phyloP scores from a whole-genome alignment of 2,113 vertebrate species.

The Pseudorasbora parva region DNA sequence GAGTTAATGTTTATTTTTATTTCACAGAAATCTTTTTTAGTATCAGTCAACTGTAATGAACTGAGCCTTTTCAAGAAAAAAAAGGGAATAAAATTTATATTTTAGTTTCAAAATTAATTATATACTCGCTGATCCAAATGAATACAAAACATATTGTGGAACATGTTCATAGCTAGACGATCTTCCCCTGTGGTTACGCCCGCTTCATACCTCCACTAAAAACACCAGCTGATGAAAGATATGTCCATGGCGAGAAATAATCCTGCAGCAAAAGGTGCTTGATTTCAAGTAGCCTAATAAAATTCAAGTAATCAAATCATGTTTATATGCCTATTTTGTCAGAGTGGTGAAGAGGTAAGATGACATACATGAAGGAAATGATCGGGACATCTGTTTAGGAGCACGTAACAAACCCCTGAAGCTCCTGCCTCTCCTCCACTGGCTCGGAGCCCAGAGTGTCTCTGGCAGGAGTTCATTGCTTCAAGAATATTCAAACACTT shows the following conservation, averaged over 20 bases:
- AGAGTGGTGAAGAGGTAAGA: conserved; percentile 5
- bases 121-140: no score
- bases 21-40: no score
- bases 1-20: no score
- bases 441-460: conserved; percentile 63
- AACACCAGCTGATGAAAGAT: not conserved
- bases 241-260: not conserved
- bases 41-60: no score
- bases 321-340: not conserved
- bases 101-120: no score
- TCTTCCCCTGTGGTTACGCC: not conserved
- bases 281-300: not conserved
- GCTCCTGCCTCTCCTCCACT: conserved; percentile 55
- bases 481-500: conserved; percentile 40
- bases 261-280: no score
- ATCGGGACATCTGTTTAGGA: conserved; percentile 66
- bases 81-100: no score
- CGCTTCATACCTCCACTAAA: not conserved
- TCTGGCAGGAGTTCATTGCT: conserved; percentile 54
- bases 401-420: conserved; percentile 61
- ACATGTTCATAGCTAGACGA: no score
- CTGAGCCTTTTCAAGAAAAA: no score
- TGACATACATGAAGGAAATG: conserved; percentile 57
- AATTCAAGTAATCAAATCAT: not conserved
- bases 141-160: no score